Evolutionary conservation across 2,888 invertebrate genomes (phyloP), one percentile per base, ranked within the genome.

Genomic region (Microctonus aethiopoides): DNA sequence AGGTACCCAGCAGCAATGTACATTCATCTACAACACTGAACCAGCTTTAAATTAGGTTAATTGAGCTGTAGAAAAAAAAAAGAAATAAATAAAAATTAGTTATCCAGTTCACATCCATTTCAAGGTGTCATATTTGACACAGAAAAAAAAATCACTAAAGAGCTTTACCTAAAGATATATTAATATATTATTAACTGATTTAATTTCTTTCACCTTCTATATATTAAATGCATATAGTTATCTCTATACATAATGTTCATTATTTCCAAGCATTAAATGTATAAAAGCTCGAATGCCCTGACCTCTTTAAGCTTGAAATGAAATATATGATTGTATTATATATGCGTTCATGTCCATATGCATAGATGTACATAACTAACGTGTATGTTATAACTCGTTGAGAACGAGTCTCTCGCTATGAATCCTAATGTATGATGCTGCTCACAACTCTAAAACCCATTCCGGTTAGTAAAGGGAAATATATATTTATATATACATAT

Each of bases 401-500:
- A 46, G 62, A 46, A 46, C 9, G 46, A 62, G 62, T 29, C 68
- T 29, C 68, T 29, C 46, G 68, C 56, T 39, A 62, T 68, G 68
- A 68, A 68, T 68, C 46, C 63, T 68, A 68, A 68, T 68, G 63
- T 39, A 29, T 36, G 41, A 22, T 56, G 63, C 68, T 63, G 46
- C 16, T 46, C 46, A 16, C 60, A 67, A 22, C 51, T 51, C n/a
- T n/a, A n/a, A n/a, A n/a, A n/a, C n/a, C n/a, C n/a, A n/a, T n/a
- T n/a, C n/a, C n/a, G n/a, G n/a, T n/a, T n/a, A n/a, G n/a, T n/a
- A n/a, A n/a, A n/a, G n/a, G n/a, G 57, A 54, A 51, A 22, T 32
- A n/a, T 3, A 52, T 54, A 39, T 56, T 29, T 32, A n/a, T 36
- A 36, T 22, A n/a, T 24, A 46, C 34, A 46, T 22, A 52, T 34